phyloP scores from a whole-genome alignment of 2,888 invertebrate species.

The Sinodicranocentrus sp. region DNA sequence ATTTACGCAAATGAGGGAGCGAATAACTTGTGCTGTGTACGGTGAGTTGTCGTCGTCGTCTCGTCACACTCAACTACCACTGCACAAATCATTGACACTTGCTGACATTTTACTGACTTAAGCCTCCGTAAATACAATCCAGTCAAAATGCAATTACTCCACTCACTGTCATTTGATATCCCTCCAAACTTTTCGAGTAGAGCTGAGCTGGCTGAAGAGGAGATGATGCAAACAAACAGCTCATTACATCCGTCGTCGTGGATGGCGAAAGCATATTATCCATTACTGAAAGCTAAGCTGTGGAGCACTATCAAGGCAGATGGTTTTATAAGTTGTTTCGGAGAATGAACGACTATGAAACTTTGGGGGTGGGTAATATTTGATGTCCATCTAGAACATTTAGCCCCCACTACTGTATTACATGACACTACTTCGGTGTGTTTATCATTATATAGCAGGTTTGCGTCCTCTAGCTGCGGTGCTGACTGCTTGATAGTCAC shows the following conservation, averaged over 20 bases:
- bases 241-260: constrained; percentile 11
- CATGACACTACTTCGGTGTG: background rate
- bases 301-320: no score
- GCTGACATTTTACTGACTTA: constrained; percentile 55
- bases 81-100: constrained; percentile 56
- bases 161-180: constrained; percentile 22
- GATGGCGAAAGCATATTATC: background rate
- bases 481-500: background rate
- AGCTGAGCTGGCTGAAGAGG: constrained; percentile 3
- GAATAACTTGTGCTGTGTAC: no score
- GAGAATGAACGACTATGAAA: no score
- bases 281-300: background rate
- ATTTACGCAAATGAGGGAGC: constrained; percentile 60
- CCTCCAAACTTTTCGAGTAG: background rate
- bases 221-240: constrained; percentile 35
- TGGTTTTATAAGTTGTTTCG: no score
- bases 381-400: background rate
- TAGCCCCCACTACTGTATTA: background rate
- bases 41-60: background rate
- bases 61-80: constrained; percentile 46
- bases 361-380: no score
- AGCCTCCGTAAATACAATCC: constrained; percentile 48
- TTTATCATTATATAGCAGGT: background rate
- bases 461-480: background rate
- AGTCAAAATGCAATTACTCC: constrained; percentile 57